phyloP scores from a whole-genome alignment of 2,888 invertebrate species.

The Eupeodes luniger region DNA sequence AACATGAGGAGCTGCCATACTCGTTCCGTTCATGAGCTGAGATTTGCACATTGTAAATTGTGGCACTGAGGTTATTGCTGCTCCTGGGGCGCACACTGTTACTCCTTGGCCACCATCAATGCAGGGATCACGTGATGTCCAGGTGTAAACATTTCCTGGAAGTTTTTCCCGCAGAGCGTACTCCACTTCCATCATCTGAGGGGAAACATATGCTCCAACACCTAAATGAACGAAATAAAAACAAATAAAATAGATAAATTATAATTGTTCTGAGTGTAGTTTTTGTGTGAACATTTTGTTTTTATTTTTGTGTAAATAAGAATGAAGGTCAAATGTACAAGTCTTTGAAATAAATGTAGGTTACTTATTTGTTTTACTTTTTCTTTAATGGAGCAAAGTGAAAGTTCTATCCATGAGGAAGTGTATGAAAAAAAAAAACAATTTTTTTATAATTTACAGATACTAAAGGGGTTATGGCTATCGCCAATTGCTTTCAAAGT shows the following conservation, averaged over 20 bases:
- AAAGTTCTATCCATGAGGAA: no score
- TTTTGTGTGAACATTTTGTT: neutral
- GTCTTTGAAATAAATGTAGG: no score
- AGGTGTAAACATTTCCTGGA: conserved; percentile 94
- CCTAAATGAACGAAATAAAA: conserved; percentile 84
- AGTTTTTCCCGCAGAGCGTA: conserved; percentile 94
- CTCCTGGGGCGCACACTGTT: conserved; percentile 96
- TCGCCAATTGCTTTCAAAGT: no score
- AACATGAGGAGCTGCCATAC: conserved; percentile 99
- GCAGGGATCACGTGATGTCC: conserved; percentile 95
- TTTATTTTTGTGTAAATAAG: neutral
- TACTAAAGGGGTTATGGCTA: no score
- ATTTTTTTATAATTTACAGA: no score
- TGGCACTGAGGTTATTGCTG: conserved; percentile 96
- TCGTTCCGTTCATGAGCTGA: conserved; percentile 98
- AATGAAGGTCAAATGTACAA: neutral
- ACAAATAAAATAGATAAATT: conserved; percentile 21
- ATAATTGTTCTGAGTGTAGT: neutral
- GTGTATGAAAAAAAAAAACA: no score
- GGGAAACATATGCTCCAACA: conserved; percentile 98
- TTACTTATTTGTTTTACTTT: no score
- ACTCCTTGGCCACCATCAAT: conserved; percentile 96
- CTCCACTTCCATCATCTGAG: conserved; percentile 98
- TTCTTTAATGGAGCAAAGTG: no score
- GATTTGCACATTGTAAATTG: conserved; percentile 93